Base-by-base conservation (phyloP, 2,888 invertebrate species). In the Isoperla grammatica region DNA sequence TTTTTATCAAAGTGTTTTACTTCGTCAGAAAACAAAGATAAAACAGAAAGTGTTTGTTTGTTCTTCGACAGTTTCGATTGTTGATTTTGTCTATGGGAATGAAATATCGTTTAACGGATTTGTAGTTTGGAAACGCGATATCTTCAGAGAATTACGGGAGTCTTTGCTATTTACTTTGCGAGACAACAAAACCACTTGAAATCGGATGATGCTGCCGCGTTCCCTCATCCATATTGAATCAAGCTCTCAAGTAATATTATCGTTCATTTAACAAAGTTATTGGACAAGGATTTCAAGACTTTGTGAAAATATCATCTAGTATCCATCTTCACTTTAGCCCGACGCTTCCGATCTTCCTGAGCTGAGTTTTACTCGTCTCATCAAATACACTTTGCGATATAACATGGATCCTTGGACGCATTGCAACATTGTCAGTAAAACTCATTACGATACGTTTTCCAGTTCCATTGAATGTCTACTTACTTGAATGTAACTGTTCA, bases 21-120 rank as follows among this genome's bases (percentile, higher is more conserved):
- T 29, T 29, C 8, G 29, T 29, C 37, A 53, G 39, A 46, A 46
- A 46, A 39, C 53, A 37, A 29, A 53, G 53, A 53, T 53, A 53
- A 53, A 37, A 20, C 22, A 46, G 22, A 46, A 46, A 22, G 20
- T 53, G 19, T 17, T 53, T 53, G 37, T 17, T 39, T 39, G 35
- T 37, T 45, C 45, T 45, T 45, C 29, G 29, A 29, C 29, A 29
- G 45, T 45, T 45, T 45, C 37, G 53, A 53, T 53, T 53, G 53
- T 53, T 53, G 53, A 53, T 53, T 53, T 19, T 39, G 20, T 53
- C 53, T 15, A 39, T 17, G 53, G 37, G 37, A 39, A 53, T 53
- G 53, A 53, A 37, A 53, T 53, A 53, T 53, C 53, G 53, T 53
- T 53, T 53, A 53, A 53, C 53, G 53, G 53, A 53, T 53, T 53